Conservation (phyloP, 2,113 vertebrate species). For the Macquaria australasica region DNA sequence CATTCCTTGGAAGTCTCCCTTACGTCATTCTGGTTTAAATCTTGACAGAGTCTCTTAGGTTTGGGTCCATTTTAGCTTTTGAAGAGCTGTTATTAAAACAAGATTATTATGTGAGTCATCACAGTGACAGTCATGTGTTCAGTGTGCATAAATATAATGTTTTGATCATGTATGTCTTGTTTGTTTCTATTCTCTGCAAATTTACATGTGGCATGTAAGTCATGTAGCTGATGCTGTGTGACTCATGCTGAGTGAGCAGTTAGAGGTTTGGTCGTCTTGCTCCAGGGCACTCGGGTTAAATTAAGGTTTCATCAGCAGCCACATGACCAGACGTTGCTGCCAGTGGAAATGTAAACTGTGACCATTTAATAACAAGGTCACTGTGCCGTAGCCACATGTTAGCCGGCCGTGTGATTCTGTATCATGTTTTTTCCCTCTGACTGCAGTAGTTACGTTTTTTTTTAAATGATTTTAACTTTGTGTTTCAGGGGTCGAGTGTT, state of each 20-base stretch:
- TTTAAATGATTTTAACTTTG: constrained; percentile 19
- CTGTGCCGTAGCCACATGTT: constrained; percentile 24
- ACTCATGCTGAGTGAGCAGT: constrained; percentile 49
- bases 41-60: too few relatives aligned
- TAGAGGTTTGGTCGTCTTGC: constrained; percentile 54
- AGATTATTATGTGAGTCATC: background rate
- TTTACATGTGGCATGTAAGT: constrained; percentile 12
- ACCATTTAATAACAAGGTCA: constrained; percentile 59
- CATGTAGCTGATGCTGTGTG: constrained; percentile 28
- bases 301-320: constrained; percentile 51
- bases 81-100: background rate
- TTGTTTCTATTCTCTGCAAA: background rate
- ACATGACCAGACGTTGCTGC: constrained; percentile 26
- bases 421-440: background rate
- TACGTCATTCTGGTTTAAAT: background rate
- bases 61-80: background rate
- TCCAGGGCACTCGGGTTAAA: constrained; percentile 46
- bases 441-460: background rate
- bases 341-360: constrained; percentile 55
- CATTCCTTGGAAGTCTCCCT: background rate
- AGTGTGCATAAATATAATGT: background rate
- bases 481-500: constrained; percentile 91
- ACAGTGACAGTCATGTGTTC: background rate
- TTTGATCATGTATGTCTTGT: background rate
- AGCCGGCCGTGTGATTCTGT: background rate